phyloP scores from a whole-genome alignment of 2,888 invertebrate species.

The Philereme vetulata region DNA sequence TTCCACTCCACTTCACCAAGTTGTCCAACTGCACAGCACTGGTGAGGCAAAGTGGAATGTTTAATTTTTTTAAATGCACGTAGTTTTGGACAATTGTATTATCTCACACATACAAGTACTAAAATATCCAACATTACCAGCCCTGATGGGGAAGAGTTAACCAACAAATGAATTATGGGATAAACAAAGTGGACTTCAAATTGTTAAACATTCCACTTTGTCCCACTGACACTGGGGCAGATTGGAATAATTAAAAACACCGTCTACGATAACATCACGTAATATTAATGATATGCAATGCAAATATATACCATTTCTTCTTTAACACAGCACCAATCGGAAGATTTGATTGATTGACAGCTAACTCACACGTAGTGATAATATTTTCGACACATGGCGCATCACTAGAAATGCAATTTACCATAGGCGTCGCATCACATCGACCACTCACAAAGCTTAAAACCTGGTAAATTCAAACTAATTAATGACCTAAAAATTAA shows the following conservation, averaged over 20 bases:
- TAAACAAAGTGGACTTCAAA: too few species aligned
- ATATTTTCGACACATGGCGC: constrained; percentile 48
- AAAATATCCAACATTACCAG: too few species aligned
- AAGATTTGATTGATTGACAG: constrained; percentile 44
- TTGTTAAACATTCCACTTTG: too few species aligned
- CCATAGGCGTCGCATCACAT: background rate
- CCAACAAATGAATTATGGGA: too few species aligned
- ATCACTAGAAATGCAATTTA: constrained; percentile 51
- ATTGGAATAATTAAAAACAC: constrained; percentile 9
- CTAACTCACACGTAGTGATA: constrained; percentile 44
- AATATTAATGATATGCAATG: background rate
- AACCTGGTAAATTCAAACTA: constrained; percentile 11
- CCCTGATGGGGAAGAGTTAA: too few species aligned
- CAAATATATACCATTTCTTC: constrained; percentile 48
- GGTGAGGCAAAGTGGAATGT: too few species aligned
- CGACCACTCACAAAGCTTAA: constrained; percentile 3
- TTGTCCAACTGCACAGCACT: too few species aligned
- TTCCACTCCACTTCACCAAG: too few species aligned
- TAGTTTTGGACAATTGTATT: too few species aligned
- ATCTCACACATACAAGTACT: too few species aligned
- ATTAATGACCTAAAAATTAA: constrained; percentile 20
- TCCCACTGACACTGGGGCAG: too few species aligned
- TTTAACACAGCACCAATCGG: constrained; percentile 47
- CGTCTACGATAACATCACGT: background rate
- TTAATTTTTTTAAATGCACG: too few species aligned